phyloP scores from a whole-genome alignment of 2,888 invertebrate genomes.

The Stenotaenia linearis region DNA sequence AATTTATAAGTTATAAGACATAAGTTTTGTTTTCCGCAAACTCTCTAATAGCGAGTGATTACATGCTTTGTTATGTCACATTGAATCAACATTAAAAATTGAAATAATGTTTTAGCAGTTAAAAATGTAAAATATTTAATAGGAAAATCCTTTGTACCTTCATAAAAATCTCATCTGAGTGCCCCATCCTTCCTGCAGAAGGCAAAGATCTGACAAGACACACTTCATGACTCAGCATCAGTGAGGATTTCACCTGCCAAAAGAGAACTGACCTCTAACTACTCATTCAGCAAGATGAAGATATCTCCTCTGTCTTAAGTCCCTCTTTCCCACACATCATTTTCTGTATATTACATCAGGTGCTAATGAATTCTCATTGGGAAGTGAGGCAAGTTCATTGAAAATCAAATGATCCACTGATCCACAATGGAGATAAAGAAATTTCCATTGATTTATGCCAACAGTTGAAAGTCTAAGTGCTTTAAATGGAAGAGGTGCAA shows the following conservation, averaged over 20 bases:
- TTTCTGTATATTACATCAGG: background rate
- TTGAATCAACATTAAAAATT: too few species aligned
- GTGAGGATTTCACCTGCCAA: slow-evolving; percentile 8
- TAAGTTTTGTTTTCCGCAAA: too few species aligned
- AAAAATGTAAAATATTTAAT: too few species aligned
- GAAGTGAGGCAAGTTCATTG: background rate
- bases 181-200: background rate
- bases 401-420: background rate
- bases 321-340: background rate
- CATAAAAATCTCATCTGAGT: background rate
- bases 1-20: too few species aligned
- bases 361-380: background rate
- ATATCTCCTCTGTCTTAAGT: background rate
- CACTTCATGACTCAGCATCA: slow-evolving; percentile 24
- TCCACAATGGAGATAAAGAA: background rate
- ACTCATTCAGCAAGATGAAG: background rate
- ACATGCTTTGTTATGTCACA: too few species aligned
- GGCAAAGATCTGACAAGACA: slow-evolving; percentile 20
- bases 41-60: too few species aligned
- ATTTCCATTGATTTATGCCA: background rate
- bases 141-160: too few species aligned
- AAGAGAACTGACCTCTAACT: slow-evolving; percentile 21
- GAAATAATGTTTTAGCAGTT: too few species aligned
- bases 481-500: background rate
- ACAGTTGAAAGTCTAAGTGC: background rate